Evolutionary conservation across 2,888 invertebrate genomes (phyloP), one percentile per base, ranked within the genome.

Genomic region (Gastrophysa polygoni): DNA sequence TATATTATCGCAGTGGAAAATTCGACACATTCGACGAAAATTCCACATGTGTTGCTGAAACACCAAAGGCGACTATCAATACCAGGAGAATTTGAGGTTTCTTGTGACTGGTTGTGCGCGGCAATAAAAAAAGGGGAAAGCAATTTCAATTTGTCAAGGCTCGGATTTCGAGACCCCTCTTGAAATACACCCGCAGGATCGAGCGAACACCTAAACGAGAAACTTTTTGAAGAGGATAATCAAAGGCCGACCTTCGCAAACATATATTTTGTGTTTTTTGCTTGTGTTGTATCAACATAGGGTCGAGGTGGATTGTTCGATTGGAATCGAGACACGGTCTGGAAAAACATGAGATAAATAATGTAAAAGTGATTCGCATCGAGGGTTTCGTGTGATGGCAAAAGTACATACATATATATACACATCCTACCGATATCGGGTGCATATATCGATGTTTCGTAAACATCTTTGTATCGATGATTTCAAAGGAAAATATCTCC

Each of bases 81-180:
- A 6, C 2, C 6, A 2, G 6, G 38, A 14, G 38, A 38, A 38
- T 38, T 11, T 11, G 14, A 24, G 14, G 14, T 38, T 38, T 6
- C 38, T 38, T 14, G 14, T 38, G 38, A 14, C 38, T 38, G 14
- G 7, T 14, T 38, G 38, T 38, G 38, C 38, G 38, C 14, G 38
- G 14, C 38, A 38, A 38, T 38, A 38, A 14, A 14, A 38, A 38
- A 58, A 61, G 51, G 59, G 59, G 64, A 60, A 60, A 62, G 73
- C 77, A 76, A 77, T 79, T 79, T 79, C 79, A 79, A 80, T 80
- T 79, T 78, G 78, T 79, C 77, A 79, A 71, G 70, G 71, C 70
- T 74, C 73, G 75, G 72, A 78, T 78, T 77, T 76, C 74, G 75
- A 75, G 73, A 74, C 67, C 71, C 74, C 68, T 64, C 74, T 60